These are phyloP conservation scores for Fulmarus glacialis DNA, from an alignment of 2,113 vertebrate species.

Conservation along the genomic window DNA sequence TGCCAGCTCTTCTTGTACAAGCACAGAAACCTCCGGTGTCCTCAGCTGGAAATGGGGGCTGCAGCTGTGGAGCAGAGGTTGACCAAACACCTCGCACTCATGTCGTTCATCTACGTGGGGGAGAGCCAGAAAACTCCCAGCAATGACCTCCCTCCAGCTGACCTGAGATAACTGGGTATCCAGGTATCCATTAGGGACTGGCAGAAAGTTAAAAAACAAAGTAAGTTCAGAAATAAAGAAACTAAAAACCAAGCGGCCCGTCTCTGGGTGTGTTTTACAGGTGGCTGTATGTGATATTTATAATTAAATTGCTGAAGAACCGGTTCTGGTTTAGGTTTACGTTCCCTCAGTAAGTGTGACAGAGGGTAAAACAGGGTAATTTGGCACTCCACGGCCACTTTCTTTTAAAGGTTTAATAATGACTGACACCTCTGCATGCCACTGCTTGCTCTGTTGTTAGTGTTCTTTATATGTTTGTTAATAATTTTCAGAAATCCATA, in stretches of 20 bases:
- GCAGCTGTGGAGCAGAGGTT: not conserved
- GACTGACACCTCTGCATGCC: not conserved
- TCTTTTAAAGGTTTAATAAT: not conserved
- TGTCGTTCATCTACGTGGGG: rapidly evolving
- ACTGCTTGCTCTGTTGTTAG: not conserved
- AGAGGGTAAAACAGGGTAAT: not conserved
- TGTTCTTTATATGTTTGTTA: not conserved
- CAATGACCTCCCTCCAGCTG: not conserved
- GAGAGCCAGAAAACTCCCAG: not conserved
- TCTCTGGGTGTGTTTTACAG: not conserved
- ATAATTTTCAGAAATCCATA: not conserved
- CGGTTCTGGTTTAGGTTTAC: not conserved
- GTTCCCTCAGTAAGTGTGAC: not conserved
- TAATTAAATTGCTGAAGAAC: not conserved
- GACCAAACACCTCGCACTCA: rapidly evolving
- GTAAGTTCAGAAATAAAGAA: not conserved
- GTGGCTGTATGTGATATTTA: not conserved
- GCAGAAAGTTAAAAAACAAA: not conserved
- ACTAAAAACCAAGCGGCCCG: rapidly evolving
- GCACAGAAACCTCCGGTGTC: rapidly evolving
- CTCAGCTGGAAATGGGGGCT: not conserved
- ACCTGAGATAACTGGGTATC: not conserved
- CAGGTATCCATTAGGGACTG: too few species aligned
- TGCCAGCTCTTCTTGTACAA: not conserved
- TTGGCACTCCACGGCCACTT: not conserved